Evolutionary conservation across 2,888 invertebrate genomes (phyloP), one percentile per base, ranked within the genome.

Genomic region (Magallana nippona): DNA sequence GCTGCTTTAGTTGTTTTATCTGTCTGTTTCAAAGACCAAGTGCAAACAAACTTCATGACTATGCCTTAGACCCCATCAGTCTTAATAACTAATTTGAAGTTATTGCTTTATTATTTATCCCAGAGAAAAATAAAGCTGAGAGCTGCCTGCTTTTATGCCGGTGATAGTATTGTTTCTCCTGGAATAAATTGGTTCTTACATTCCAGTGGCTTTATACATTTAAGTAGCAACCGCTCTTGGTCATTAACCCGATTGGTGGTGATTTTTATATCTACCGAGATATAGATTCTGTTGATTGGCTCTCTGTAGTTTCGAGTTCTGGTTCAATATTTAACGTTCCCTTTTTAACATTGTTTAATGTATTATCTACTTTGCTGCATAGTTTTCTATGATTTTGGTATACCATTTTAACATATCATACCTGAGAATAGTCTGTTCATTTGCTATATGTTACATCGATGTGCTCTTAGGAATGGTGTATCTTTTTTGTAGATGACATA

Each of bases 101-200:
- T 63, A 63, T 63, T 63, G 63, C 63, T 63, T 32, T 63, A 63
- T 63, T 63, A 63, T 63, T 63, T 63, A 63, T 63, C 22, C 63
- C 63, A 63, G 63, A 63, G 63, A 63, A 44, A 63, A 63, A 63
- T 63, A 63, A 63, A 63, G 63, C 63, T 27, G 63, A 19, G 19
- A 63, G 63, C 63, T 63, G 15, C 63, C 63, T 10, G 0, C 63
- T 63, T 63, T 63, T 63, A 63, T 22, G 27, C 15, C 22, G 11
- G 63, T 63, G 63, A 63, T 63, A 63, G 63, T 63, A 63, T 63
- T 63, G 63, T 63, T 63, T 63, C 13, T 19, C 63, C 13, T 22
- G 63, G 22, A 63, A 63, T 63, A 63, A 63, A 63, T 63, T 63
- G 63, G 63, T 63, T 63, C 63, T 32, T 63, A 15, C 63, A 63